Evolutionary conservation across 2,888 invertebrate species (phyloP), one percentile per base, ranked within the genome.

Genomic region (Trypoxylon attenuatum): DNA sequence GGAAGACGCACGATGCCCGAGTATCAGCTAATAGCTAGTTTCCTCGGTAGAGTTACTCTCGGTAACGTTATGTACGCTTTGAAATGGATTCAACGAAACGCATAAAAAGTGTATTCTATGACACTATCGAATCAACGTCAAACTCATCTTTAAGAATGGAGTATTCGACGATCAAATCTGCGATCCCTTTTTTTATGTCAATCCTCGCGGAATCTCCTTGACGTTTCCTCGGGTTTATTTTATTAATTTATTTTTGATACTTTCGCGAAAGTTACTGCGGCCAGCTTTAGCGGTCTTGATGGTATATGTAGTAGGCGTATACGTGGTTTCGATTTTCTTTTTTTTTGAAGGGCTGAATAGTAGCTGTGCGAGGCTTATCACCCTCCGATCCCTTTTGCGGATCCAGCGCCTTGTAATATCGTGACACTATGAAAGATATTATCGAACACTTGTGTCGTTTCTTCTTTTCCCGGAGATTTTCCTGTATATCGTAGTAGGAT

Each of bases 11-110:
- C 92, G 60, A 91, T 91, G 84, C 91, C 92, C 0, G 93, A 94
- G 82, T 94, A 93, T 86, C 89, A 92, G 76, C 87, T 94, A 29
- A 93, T 94, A 67, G 91, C 92, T 13, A 92, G 91, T 78, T 93
- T 94, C 73, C 86, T 94, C 41, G 88, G 90, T 10, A 88, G 93
- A 68, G 91, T 91, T 1, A 90, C 90, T 47, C 88, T 94, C 42
- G 86, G 88, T 22, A 89, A 90, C 72, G 89, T 93, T 62, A 89
- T 90, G 61, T 88, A 89, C 33, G 92, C 92, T 1, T 87, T 94
- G 3, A 87, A 87, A 55, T 94, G 92, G 92, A 91, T 93, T 69
- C 91, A 91, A 43, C 84, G 82, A 70, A 87, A 87, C 69, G 72
- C 58, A 46, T 69, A 53, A 39, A 10, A n/a, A n/a, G n/a, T n/a